phyloP scores from a whole-genome alignment of 2,113 vertebrate species.

The Manacus vitellinus region DNA sequence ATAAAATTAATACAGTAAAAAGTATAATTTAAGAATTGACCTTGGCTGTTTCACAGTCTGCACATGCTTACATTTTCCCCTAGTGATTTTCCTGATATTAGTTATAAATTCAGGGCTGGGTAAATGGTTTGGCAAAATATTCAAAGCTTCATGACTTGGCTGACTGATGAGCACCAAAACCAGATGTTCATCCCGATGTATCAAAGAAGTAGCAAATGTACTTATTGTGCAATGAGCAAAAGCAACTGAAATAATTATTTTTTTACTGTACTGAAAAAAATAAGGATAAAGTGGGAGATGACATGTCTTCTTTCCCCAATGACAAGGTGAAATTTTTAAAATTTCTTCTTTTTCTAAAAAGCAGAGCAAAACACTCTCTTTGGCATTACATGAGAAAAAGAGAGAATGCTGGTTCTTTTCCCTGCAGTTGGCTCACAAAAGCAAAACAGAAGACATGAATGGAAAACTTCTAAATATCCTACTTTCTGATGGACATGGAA shows the following conservation, averaged over 20 bases:
- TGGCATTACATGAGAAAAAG: neutral
- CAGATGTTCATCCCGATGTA: constrained; percentile 18
- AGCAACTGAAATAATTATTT: neutral
- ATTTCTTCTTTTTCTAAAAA: neutral
- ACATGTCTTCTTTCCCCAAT: neutral
- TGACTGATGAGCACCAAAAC: neutral
- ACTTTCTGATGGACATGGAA: neutral
- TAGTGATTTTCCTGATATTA: constrained; percentile 17
- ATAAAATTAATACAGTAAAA: constrained; percentile 2
- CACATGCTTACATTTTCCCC: constrained; percentile 1
- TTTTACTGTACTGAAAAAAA: neutral
- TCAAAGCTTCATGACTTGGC: constrained; percentile 29
- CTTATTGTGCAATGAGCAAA: neutral
- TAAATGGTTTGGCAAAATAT: constrained; percentile 35
- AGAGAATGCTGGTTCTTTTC: neutral
- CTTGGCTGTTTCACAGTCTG: neutral
- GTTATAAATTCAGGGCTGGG: constrained; percentile 36
- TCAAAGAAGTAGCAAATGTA: constrained; percentile 25
- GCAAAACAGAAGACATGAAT: neutral
- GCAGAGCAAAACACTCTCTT: neutral
- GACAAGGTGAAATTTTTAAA: neutral
- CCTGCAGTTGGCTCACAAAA: neutral
- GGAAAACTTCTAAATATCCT: neutral
- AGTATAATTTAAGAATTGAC: neutral
- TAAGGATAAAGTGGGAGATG: neutral